Conservation (phyloP, 2,888 invertebrate genomes). For the Cinara cedri region DNA sequence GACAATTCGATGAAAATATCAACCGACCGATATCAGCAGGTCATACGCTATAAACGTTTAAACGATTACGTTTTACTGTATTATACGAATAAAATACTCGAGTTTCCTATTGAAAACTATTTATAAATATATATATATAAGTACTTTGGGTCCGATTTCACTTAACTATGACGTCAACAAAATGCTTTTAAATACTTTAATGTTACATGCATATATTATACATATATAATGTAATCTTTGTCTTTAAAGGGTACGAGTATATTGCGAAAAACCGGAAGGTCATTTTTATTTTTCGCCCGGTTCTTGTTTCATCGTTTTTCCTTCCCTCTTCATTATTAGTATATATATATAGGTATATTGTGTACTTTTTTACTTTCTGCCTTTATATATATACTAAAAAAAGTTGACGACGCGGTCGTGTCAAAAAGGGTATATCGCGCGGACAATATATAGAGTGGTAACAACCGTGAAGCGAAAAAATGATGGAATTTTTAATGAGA, state of each 20-base stretch:
- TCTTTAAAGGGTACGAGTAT: neutral
- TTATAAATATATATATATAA: neutral
- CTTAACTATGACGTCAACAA: conserved; percentile 10
- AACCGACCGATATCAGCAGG: too few relatives aligned
- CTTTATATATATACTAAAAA: neutral
- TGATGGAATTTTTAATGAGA: conserved; percentile 52
- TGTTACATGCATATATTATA: neutral
- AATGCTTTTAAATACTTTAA: conserved; percentile 23
- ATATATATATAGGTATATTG: neutral
- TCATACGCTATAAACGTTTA: neutral
- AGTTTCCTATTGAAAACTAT: conserved; percentile 14
- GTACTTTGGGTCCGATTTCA: too few relatives aligned
- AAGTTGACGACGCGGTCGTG: conserved; percentile 10
- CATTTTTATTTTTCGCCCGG: conserved; percentile 9
- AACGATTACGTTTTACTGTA: conserved; percentile 1
- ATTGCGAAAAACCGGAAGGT: neutral
- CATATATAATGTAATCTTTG: conserved; percentile 19
- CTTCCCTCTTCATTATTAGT: neutral
- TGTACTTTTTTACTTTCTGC: neutral
- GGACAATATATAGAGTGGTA: conserved; percentile 14
- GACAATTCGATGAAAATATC: neutral
- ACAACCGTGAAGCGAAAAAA: conserved; percentile 24
- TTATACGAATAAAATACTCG: conserved; percentile 9
- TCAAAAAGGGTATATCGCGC: conserved; percentile 9
- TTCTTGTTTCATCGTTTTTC: conserved; percentile 12